Evolutionary conservation across 2,797 vertebrate species (phyloP), one percentile per base, ranked within the genome.

Genomic region (Neosilurus hyrtlii): DNA sequence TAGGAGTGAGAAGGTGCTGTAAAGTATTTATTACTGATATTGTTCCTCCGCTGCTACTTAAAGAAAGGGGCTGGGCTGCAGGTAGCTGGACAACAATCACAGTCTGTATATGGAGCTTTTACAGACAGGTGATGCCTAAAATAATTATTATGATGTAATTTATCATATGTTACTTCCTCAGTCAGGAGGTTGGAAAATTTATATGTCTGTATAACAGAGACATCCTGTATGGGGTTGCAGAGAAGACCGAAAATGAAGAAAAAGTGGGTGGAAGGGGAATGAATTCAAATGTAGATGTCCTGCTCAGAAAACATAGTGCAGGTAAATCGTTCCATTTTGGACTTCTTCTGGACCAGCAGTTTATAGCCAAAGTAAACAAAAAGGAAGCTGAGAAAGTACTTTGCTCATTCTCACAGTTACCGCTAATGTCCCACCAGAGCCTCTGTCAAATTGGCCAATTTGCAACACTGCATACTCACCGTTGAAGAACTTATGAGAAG

Each of bases 341-440:
- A 85, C 85, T 86, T 86, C 86, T 87, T 89, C 91, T 88, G 26
- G 82, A 90, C 91, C 89, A 90, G 87, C 71, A 10, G 79, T 51
- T 9, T 62, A 77, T 1, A 66, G 92, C 92, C 93, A 93, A 94
- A 90, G 89, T 92, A 92, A 94, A 93, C 90, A 93, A 0, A 70
- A 84, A 85, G 87, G 86, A 91, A 90, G 89, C 85, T 77, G 87
- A 85, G 89, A 90, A 92, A 92, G 61, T 26, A 87, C 88, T 90
- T 91, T 84, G 82, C 90, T 91, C 88, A 74, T 92, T 94, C 80
- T 82, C 92, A 91, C 88, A 84, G 74, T 66, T 87, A 79, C 90
- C 86, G 79, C 89, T 92, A 92, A 92, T 89, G 82, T 88, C 84
- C 82, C 74, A 24, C 49, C 84, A 86, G 88, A 91, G 89, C 86